A percentile compares a stretch with the other conserved stretches of the same genome.
phyloP scores from a whole-genome alignment of 2,797 vertebrate species.

The Bovichtus diacanthus region DNA sequence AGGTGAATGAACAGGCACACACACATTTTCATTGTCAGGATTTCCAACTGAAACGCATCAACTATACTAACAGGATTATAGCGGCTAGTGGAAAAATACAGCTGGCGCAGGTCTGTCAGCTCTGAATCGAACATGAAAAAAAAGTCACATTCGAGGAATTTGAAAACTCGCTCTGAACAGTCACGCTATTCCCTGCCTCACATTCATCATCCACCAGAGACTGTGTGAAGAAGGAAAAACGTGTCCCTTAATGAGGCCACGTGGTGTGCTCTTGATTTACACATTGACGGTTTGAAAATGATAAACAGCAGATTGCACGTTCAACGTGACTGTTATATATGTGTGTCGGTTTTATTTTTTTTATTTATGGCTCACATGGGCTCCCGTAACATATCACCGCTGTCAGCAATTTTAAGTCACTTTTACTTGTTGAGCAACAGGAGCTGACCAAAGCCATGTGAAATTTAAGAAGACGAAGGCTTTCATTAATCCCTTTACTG shows the following conservation, averaged over 20 bases:
- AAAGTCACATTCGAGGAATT: slow-evolving; percentile 44
- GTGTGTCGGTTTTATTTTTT: not conserved
- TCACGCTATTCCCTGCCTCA: not conserved
- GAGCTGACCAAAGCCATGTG: not conserved
- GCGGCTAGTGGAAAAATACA: slow-evolving; percentile 1
- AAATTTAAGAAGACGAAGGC: not conserved
- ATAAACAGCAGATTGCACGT: slow-evolving; percentile 24
- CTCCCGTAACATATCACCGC: not conserved
- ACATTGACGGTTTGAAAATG: not conserved
- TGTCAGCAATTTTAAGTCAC: not conserved
- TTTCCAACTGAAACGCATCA: slow-evolving; percentile 29
- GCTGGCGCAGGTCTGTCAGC: not conserved
- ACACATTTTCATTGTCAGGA: slow-evolving; percentile 6
- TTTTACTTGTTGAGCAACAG: not conserved
- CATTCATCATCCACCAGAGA: slow-evolving; percentile 6
- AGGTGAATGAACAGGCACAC: slow-evolving; percentile 17
- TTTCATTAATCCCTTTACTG: not conserved
- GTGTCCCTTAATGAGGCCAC: not conserved
- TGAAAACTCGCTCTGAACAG: not conserved
- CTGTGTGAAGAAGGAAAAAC: not conserved
- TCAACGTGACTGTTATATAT: not conserved
- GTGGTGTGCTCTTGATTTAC: slow-evolving; percentile 25
- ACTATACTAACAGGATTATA: slow-evolving; percentile 60
- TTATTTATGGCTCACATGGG: slow-evolving; percentile 6
- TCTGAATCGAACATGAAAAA: not conserved